Evolutionary conservation across 2,888 invertebrate genomes (phyloP), one percentile per base, ranked within the genome.

Genomic region (Perithous albicinctus): DNA sequence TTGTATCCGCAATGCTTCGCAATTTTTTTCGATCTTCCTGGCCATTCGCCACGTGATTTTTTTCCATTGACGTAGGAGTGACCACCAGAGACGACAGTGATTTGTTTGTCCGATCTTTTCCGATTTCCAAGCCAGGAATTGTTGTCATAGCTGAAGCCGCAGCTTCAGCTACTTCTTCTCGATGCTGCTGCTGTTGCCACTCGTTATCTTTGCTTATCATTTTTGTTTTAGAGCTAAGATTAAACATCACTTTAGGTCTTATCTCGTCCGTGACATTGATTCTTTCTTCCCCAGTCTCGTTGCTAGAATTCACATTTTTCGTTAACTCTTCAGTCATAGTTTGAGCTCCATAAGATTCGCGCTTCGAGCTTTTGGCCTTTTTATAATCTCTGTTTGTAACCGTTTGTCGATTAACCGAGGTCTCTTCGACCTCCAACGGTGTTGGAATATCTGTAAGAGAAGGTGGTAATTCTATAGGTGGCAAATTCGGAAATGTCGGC

Each of bases 201-300:
- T 89, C 89, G 0, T 88, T 88, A 0, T 84, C 80, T 32, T 85
- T 87, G 7, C 56, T 84, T 1, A 88, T 87, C 10, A 85, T 85
- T 29, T 88, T 87, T 0, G 77, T 76, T 75, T 87, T 90, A 0
- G 88, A 82, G 63, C 83, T 87, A n/a, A 90, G 80, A 63, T 91
- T 91, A 46, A 91, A 91, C 1, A 88, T 76, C 0, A 91, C 89
- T 74, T 90, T 90, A 0, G 87, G 88, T 12, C 91, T 84, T 32
- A 73, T 73, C 18, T 89, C 88, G 1, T 72, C 80, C 4, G 56
- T 38, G 18, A 79, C 0, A 20, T 48, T 8, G 0, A 20, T 1
- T 18, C 1, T 10, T 10, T 18, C 48, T 8, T 20, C 48, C 10
- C 48, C 48, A 20, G 48, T 2, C 20, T 48, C 48, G 15, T 8